Conservation (phyloP, 1,140 invertebrate genomes). For the Atopsyche davidsoni region DNA sequence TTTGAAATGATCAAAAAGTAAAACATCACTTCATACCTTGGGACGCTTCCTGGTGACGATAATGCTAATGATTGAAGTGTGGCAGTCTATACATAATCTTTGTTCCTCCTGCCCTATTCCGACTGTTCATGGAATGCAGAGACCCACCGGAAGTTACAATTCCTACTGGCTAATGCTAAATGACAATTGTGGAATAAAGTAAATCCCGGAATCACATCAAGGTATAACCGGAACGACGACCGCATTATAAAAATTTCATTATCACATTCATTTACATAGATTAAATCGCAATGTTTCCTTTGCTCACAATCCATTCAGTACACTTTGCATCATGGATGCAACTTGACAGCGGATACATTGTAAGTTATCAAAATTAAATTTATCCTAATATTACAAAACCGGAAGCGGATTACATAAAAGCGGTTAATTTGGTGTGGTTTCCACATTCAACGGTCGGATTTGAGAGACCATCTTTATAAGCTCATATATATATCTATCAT, state of each 20-base stretch:
- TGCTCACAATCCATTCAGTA: slow-evolving; percentile 20
- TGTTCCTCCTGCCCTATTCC: slow-evolving; percentile 1
- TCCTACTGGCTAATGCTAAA: slow-evolving; percentile 25
- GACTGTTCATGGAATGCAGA: slow-evolving; percentile 23
- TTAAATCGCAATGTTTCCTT: slow-evolving; percentile 25
- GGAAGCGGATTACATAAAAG: slow-evolving; percentile 30
- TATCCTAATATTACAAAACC: slow-evolving; percentile 22
- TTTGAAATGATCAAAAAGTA: slow-evolving; percentile 28
- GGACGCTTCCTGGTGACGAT: too few relatives aligned
- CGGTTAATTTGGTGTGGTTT: slow-evolving; percentile 28
- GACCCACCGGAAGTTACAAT: slow-evolving; percentile 11
- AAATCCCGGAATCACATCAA: slow-evolving; percentile 28
- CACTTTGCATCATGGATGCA: slow-evolving; percentile 2
- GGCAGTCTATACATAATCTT: slow-evolving; percentile 7
- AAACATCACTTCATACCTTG: slow-evolving; percentile 9
- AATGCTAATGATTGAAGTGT: background rate
- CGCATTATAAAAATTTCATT: slow-evolving; percentile 25
- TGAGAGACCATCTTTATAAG: slow-evolving; percentile 22
- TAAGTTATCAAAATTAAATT: slow-evolving; percentile 6
- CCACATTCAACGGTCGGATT: slow-evolving; percentile 19
- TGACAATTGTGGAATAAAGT: slow-evolving; percentile 25
- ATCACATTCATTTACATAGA: slow-evolving; percentile 27
- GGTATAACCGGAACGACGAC: slow-evolving; percentile 25
- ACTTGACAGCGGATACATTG: slow-evolving; percentile 1
- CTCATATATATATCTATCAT: slow-evolving; percentile 22